These are phyloP conservation scores for Epizoanthus ramosus DNA, from an alignment of 92 coral and sea anemone genomes.

Conservation along the genomic window DNA sequence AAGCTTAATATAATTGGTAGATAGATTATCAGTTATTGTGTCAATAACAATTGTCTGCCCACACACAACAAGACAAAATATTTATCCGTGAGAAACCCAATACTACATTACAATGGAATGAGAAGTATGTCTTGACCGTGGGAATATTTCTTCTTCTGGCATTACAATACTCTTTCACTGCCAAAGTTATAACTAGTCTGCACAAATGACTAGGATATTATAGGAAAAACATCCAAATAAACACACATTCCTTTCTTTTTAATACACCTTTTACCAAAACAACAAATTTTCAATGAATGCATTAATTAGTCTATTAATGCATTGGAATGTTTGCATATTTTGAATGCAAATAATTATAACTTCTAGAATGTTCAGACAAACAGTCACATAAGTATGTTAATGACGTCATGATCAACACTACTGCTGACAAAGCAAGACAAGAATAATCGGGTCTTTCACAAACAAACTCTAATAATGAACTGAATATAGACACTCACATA, in stretches of 20 bases:
- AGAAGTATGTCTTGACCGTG: slow-evolving; percentile 24
- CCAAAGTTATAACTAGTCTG: not conserved
- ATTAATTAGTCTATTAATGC: slow-evolving; percentile 8
- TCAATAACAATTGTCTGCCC: slow-evolving; percentile 24
- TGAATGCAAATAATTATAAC: slow-evolving; percentile 7
- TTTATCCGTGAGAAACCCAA: not conserved
- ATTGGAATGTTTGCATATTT: slow-evolving; percentile 38
- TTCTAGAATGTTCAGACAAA: no score
- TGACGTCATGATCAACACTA: slow-evolving; percentile 19
- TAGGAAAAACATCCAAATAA: not conserved
- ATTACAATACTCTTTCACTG: not conserved
- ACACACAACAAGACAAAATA: not conserved
- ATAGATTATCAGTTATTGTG: slow-evolving; percentile 12
- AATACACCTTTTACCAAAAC: not conserved
- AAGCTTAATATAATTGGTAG: slow-evolving; percentile 17
- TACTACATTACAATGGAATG: slow-evolving; percentile 33
- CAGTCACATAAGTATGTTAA: not conserved
- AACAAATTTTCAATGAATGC: not conserved
- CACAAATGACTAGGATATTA: not conserved
- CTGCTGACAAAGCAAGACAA: not conserved
- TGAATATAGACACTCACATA: no score
- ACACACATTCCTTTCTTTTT: not conserved
- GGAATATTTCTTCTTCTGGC: not conserved
- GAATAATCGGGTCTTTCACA: no score
- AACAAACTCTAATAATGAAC: no score